These are phyloP conservation scores for Melanotaenia trifasciata DNA, from an alignment of 2,797 vertebrate genomes.

Conservation along the genomic window DNA sequence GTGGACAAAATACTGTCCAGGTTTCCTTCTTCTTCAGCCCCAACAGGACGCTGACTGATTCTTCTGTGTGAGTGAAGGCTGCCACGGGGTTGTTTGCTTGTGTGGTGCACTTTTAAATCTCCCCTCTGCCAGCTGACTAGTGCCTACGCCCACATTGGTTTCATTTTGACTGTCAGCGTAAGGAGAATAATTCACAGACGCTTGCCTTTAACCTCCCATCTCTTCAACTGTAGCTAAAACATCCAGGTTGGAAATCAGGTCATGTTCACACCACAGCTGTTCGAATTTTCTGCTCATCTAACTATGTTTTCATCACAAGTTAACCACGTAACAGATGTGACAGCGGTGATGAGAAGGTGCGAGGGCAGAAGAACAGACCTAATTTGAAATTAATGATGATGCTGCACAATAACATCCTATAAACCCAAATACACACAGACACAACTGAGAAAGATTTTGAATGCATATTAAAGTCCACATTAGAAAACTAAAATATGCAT, in stretches of 20 bases:
- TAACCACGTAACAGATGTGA: neutral
- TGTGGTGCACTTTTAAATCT: conserved; percentile 3
- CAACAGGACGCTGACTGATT: conserved; percentile 22
- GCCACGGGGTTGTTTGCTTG: neutral
- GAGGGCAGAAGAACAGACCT: neutral
- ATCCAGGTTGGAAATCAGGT: conserved; percentile 20
- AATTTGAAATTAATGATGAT: conserved; percentile 1
- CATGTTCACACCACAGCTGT: neutral
- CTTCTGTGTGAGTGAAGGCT: neutral
- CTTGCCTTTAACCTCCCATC: conserved; percentile 12
- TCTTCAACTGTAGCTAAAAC: neutral
- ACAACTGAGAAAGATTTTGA: neutral
- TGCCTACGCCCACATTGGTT: conserved; percentile 28
- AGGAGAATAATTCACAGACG: neutral
- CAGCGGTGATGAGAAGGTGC: neutral
- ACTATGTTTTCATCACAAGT: neutral
- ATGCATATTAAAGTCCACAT: neutral
- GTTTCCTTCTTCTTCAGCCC: conserved; percentile 36
- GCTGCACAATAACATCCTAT: neutral
- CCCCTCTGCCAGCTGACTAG: conserved; percentile 28
- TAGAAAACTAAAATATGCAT: neutral
- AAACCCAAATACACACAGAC: no score
- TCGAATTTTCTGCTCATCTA: neutral
- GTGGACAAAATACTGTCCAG: conserved; percentile 56
- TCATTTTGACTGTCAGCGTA: neutral